Evolutionary conservation across 2,113 vertebrate species (phyloP).

Genomic region (Mirza zaza): DNA sequence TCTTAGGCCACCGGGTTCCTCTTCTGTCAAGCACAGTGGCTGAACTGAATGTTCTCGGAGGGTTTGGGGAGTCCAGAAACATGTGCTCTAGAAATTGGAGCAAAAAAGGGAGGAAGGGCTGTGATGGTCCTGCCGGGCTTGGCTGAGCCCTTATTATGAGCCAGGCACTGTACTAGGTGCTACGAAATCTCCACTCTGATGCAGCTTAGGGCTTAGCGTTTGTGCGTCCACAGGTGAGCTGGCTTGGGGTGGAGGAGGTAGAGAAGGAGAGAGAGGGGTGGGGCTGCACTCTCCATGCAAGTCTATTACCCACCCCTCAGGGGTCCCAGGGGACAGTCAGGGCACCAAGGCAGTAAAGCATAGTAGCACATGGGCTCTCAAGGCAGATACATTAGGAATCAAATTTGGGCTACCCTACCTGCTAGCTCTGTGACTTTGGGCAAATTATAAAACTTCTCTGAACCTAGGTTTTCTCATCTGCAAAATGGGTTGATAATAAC

Average conservation of each 20-base stretch:
- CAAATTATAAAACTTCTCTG: background rate
- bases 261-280: fast-evolving
- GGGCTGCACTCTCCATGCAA: background rate
- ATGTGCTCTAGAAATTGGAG: background rate
- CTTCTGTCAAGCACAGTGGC: background rate
- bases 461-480: background rate
- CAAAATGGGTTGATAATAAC: background rate
- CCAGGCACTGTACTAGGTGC: background rate
- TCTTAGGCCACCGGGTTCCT: background rate
- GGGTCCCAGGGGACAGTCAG: background rate
- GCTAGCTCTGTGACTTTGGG: background rate
- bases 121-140: too few species aligned
- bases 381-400: background rate
- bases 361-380: background rate
- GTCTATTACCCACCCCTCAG: fast-evolving
- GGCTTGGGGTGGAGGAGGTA: background rate
- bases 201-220: background rate
- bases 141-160: background rate
- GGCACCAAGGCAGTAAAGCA: background rate
- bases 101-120: background rate
- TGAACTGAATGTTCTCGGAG: background rate
- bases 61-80: background rate
- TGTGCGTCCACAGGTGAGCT: fast-evolving
- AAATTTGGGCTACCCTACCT: background rate
- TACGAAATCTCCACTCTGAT: fast-evolving